A percentile compares a stretch with the other conserved stretches of the same genome.
Evolutionary conservation across 2,113 vertebrate genomes (phyloP).

Genomic region (Thamnophis sirtalis): DNA sequence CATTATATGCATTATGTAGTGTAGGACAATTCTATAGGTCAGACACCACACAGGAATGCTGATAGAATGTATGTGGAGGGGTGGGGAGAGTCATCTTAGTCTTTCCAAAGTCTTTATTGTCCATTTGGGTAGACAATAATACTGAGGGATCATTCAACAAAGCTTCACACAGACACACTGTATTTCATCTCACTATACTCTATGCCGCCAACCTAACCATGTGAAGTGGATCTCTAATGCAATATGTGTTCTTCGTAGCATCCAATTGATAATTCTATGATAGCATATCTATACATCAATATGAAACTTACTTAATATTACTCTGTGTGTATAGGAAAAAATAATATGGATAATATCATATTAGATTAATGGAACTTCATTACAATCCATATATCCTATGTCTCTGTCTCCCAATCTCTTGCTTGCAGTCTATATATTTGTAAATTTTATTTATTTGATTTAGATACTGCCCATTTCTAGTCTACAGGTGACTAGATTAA

Average conservation of each 20-base stretch:
- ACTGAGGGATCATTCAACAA: not conserved
- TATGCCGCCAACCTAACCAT: not conserved
- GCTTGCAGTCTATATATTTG: not conserved
- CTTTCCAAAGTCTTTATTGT: not conserved
- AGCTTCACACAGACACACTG: not conserved
- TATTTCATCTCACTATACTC: not conserved
- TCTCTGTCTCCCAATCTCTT: not conserved
- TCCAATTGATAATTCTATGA: not conserved
- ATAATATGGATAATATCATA: not conserved
- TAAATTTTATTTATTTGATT: not conserved
- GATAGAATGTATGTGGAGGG: not conserved
- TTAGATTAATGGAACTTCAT: not conserved
- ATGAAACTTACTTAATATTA: not conserved
- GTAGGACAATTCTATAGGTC: not conserved
- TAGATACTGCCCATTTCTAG: not conserved
- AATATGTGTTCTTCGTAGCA: not conserved
- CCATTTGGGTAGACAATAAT: not conserved
- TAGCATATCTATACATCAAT: not conserved
- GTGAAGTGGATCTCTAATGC: not conserved
- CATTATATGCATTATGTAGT: not conserved
- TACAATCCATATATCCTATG: not conserved
- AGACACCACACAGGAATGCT: not conserved
- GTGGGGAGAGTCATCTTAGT: not conserved
- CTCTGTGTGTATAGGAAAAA: not conserved
- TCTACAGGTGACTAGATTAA: not conserved